Evolutionary conservation across 2,113 vertebrate genomes (phyloP).

Genomic region (Capreolus pygargus): DNA sequence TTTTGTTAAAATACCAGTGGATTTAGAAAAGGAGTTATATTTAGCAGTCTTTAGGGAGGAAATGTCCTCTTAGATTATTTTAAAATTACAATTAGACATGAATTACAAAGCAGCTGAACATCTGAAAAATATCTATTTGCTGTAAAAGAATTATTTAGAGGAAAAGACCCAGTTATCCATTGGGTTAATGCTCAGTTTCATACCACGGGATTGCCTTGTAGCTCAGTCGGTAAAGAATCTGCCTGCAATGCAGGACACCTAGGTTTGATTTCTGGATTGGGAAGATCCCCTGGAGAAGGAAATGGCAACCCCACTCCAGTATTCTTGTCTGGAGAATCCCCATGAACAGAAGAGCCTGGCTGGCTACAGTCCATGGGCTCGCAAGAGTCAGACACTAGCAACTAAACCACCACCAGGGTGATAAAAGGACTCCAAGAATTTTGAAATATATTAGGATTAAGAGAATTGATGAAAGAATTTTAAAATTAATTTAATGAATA

Average conservation of each 20-base stretch:
- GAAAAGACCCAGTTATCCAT: neutral
- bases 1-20: neutral
- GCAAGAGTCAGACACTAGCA: neutral
- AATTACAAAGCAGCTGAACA: neutral
- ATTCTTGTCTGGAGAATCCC: neutral
- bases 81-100: neutral
- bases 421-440: neutral
- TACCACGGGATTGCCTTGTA: neutral
- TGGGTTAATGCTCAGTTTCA: neutral
- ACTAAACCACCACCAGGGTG: neutral
- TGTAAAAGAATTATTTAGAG: neutral
- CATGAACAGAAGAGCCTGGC: neutral
- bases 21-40: neutral
- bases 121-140: neutral
- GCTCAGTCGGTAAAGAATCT: neutral
- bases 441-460: neutral
- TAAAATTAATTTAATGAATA: neutral
- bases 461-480: neutral
- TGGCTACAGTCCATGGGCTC: neutral
- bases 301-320: neutral
- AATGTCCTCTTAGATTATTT: conserved; percentile 12
- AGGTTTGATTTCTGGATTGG: neutral
- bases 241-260: neutral
- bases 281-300: neutral
- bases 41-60: neutral